Percentiles rank a stretch among this genome's conserved stretches.
Evolutionary conservation across 2,797 vertebrate genomes (phyloP).

Genomic region (Onychomys torridus): DNA sequence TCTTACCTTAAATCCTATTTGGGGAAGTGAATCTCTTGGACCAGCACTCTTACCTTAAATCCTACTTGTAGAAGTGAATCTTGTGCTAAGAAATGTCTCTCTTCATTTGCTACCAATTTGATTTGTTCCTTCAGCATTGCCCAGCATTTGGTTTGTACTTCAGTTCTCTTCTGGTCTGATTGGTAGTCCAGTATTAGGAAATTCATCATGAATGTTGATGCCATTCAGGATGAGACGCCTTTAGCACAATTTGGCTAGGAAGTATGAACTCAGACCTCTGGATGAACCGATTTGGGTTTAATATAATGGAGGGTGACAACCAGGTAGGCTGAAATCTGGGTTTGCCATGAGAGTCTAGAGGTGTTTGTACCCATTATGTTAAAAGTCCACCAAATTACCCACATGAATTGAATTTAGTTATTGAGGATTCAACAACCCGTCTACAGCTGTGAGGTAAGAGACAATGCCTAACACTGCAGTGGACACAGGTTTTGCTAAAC

Average conservation of each 20-base stretch:
- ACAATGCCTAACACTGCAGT: not conserved
- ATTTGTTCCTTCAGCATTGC: not conserved
- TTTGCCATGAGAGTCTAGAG: not conserved
- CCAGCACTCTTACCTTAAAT: not conserved
- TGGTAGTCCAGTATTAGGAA: not conserved
- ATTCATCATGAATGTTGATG: not conserved
- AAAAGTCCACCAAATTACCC: not conserved
- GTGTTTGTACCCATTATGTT: not conserved
- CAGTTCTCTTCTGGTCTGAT: not conserved
- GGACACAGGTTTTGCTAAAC: not conserved
- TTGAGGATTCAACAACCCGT: not conserved
- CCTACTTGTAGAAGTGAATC: not conserved
- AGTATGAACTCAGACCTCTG: not conserved
- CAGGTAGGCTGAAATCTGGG: not conserved
- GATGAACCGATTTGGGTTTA: not conserved
- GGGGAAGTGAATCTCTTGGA: too few relatives aligned
- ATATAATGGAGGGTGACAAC: not conserved
- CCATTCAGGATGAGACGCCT: not conserved
- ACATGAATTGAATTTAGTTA: not conserved
- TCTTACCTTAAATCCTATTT: not conserved
- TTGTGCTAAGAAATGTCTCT: not conserved
- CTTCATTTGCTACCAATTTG: not conserved
- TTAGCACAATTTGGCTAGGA: not conserved
- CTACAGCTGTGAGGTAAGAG: not conserved
- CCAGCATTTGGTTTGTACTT: not conserved